phyloP scores from a whole-genome alignment of 2,888 invertebrate species.

The Hedya salicella region DNA sequence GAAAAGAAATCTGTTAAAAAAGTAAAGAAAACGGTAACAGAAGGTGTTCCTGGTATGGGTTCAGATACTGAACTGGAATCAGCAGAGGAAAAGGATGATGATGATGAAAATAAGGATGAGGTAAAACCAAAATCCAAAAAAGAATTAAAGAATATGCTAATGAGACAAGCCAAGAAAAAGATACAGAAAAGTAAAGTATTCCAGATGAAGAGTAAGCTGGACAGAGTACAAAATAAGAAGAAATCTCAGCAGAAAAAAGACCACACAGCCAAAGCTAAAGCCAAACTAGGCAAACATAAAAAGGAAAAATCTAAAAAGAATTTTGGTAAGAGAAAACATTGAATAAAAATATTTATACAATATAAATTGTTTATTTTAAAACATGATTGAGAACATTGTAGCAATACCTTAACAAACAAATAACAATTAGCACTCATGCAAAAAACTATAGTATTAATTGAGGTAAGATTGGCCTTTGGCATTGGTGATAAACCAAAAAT shows the following conservation, averaged over 20 bases:
- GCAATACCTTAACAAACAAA: slow-evolving; percentile 15
- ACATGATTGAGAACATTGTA: slow-evolving; percentile 33
- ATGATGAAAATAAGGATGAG: slow-evolving; percentile 62
- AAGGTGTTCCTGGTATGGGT: slow-evolving; percentile 71
- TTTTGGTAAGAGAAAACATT: slow-evolving; percentile 71
- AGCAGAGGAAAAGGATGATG: slow-evolving; percentile 59
- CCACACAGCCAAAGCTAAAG: slow-evolving; percentile 54
- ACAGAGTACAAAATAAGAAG: slow-evolving; percentile 88
- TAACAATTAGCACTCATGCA: slow-evolving; percentile 5
- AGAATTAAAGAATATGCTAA: slow-evolving; percentile 88
- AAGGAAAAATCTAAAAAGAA: slow-evolving; percentile 74
- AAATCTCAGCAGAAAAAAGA: slow-evolving; percentile 81
- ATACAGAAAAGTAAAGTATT: slow-evolving; percentile 91
- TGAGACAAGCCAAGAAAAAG: slow-evolving; percentile 89
- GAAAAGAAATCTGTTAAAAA: slow-evolving; percentile 48
- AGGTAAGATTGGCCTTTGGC: slow-evolving; percentile 3
- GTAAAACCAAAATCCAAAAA: slow-evolving; percentile 83
- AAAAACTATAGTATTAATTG: slow-evolving; percentile 12
- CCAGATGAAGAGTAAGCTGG: slow-evolving; percentile 89
- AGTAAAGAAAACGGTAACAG: slow-evolving; percentile 52
- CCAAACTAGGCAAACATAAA: slow-evolving; percentile 36
- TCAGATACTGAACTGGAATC: slow-evolving; percentile 60
- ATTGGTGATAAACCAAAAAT: not conserved
- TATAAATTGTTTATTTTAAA: slow-evolving; percentile 40
- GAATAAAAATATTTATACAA: slow-evolving; percentile 49